phyloP scores from a whole-genome alignment of 2,113 vertebrate genomes.

The Herpetotheres cachinnans region DNA sequence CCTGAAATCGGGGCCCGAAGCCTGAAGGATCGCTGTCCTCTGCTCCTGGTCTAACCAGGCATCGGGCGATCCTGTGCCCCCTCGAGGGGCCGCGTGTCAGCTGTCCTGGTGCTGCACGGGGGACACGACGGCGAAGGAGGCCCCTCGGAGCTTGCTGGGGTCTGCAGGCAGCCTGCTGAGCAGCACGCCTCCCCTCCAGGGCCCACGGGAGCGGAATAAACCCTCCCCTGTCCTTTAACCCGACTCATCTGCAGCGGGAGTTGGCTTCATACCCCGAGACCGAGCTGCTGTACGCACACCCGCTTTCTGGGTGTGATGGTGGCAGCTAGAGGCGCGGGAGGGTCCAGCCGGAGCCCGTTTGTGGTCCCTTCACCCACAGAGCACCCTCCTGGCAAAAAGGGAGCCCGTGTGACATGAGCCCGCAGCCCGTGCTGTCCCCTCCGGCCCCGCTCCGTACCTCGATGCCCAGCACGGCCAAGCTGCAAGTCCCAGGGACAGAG shows the following conservation, averaged over 20 bases:
- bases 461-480: conserved; percentile 27
- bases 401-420: background rate
- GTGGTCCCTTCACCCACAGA: background rate
- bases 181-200: rapidly evolving
- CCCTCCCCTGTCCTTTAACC: background rate
- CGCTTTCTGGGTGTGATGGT: rapidly evolving
- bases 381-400: rapidly evolving
- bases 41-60: too few species aligned
- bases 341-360: background rate
- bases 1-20: rapidly evolving
- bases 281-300: rapidly evolving
- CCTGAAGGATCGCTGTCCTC: background rate
- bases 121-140: rapidly evolving
- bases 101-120: background rate
- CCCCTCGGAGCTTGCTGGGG: rapidly evolving
- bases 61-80: rapidly evolving
- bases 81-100: rapidly evolving
- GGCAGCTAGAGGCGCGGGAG: background rate
- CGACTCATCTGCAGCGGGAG: rapidly evolving
- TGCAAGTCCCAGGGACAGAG: conserved; percentile 9
- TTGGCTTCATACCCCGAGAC: background rate
- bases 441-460: background rate
- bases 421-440: background rate
- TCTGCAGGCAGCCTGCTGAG: background rate
- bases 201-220: background rate